phyloP scores from a whole-genome alignment of 2,113 vertebrate genomes.

The Mungos mungo region DNA sequence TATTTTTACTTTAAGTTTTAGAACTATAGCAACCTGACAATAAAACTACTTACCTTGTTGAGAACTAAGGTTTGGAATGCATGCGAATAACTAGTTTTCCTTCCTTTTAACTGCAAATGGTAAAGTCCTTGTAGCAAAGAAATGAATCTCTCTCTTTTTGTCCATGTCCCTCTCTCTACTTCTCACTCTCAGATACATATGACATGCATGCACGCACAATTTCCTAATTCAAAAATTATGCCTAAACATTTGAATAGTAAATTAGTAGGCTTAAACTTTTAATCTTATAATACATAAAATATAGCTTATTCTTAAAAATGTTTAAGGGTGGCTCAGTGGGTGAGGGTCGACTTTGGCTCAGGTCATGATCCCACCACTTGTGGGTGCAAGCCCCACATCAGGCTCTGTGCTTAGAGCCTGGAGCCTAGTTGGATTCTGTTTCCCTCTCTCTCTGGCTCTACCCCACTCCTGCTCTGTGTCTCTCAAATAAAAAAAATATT shows the following conservation, averaged over 20 bases:
- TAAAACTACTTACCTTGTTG: background rate
- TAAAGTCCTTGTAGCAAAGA: background rate
- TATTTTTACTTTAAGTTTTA: constrained; percentile 6
- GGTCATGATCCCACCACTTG: too few relatives aligned
- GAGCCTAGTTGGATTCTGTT: too few relatives aligned
- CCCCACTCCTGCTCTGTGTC: too few relatives aligned
- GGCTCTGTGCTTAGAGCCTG: too few relatives aligned
- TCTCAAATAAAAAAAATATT: background rate
- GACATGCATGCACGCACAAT: background rate
- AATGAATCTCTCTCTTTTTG: background rate
- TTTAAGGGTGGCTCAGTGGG: too few relatives aligned
- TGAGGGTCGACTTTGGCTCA: too few relatives aligned
- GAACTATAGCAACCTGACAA: background rate
- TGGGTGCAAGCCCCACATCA: too few relatives aligned
- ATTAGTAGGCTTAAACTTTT: constrained; percentile 37
- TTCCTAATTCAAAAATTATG: constrained; percentile 17
- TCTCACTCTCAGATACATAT: background rate
- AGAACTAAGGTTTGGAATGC: background rate
- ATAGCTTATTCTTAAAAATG: background rate
- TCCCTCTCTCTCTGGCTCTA: too few relatives aligned
- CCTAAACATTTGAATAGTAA: background rate
- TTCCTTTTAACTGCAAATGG: background rate
- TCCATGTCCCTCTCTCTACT: background rate
- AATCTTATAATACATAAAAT: constrained; percentile 19
- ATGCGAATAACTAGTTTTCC: background rate